Evolutionary conservation across 1,140 invertebrate genomes (phyloP), one percentile per base, ranked within the genome.

Genomic region (Pissodes strobi): DNA sequence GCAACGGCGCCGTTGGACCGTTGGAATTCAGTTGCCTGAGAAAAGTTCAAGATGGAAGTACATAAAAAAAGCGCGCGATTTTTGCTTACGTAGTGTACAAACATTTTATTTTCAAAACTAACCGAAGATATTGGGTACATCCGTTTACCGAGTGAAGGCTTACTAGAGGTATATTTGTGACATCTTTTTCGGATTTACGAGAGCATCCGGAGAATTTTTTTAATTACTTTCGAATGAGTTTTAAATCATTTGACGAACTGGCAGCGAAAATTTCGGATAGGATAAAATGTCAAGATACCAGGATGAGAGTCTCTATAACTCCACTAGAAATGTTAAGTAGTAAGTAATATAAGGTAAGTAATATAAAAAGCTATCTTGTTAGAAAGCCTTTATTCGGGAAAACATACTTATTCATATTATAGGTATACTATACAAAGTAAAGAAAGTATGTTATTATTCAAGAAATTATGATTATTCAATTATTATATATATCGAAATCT

Each of bases 151-250:
- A 41, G n/a, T n/a, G n/a, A n/a, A n/a, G n/a, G n/a, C n/a, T n/a
- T n/a, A n/a, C n/a, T n/a, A n/a, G n/a, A n/a, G n/a, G n/a, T n/a
- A n/a, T n/a, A n/a, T n/a, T n/a, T n/a, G n/a, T n/a, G n/a, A n/a
- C n/a, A n/a, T n/a, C n/a, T n/a, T n/a, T n/a, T n/a, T n/a, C n/a
- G 19, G 45, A 48, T 22, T 48, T 48, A 48, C 8, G 18, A 48
- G 17, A 43, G 6, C 5, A 43, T 43, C 39, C 39, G 13, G 57
- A 60, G 12, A 39, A 60, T 21, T 60, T 60, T 38, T 58, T 13
- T 30, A 25, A 58, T 46, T 25, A 58, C 39, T 58, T 25, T n/a
- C 18, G 41, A 58, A 58, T 45, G 41, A 45, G 18, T 21, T 15
- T 58, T 41, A 39, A 21, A 56, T 39, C 53, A 17, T 38, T 56